Base-by-base conservation (phyloP, 2,888 invertebrate genomes). In the Acanthosepion lycidas region DNA sequence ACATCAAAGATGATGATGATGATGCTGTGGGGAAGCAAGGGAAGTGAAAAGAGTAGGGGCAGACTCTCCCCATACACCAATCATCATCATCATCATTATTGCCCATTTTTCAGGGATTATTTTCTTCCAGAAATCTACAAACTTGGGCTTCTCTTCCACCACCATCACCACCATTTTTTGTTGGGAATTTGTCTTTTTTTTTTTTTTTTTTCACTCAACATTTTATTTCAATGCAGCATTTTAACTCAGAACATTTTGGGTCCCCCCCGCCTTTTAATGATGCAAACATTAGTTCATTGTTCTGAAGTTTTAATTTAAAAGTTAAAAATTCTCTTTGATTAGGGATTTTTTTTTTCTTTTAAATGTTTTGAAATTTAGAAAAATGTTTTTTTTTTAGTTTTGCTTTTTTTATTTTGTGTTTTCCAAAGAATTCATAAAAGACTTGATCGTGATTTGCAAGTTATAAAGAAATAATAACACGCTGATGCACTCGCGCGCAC, bases 241-340 rank as follows among this genome's bases (percentile, higher is more conserved):
- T 78, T n/a, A 33, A 78, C 78, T 78, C 78, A 15, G 78, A 78
- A 78, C 78, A 78, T 78, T 78, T 78, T n/a, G 9, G 33, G n/a
- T 78, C 15, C 18, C 20, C 20, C 59, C 23, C 33, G 33, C 33
- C 6, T 59, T 59, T 59, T 23, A 12, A 78, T n/a, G 15, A 78
- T n/a, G 78, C n/a, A 78, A 78, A 78, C 78, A 78, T 59, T 59
- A 59, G 59, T 59, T 59, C 59, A 59, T 78, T 78, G 78, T 78
- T 78, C 78, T n/a, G 78, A 78, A 78, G 78, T 78, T 78, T 78
- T 78, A n/a, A 78, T n/a, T 78, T 78, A n/a, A 78, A 78, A 78
- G n/a, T n/a, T 78, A n/a, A 78, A 78, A 78, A 78, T 78, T 78
- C 33, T 78, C n/a, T 78, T 78, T 78, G n/a, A 9, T 78, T 78